phyloP scores from a whole-genome alignment of 1,140 invertebrate species.

The Achroia grisella region DNA sequence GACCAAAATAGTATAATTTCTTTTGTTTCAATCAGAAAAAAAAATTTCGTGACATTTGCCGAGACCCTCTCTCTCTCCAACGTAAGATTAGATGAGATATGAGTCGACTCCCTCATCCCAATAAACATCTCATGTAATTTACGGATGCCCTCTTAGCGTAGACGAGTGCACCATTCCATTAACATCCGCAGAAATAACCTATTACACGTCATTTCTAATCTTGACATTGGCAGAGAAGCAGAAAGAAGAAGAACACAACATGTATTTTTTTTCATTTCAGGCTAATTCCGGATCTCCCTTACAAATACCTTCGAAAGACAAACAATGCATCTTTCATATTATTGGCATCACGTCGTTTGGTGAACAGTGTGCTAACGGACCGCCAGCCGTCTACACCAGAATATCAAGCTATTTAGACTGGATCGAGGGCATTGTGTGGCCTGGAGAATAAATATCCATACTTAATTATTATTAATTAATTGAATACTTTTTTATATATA shows the following conservation, averaged over 20 bases:
- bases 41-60: constrained; percentile 1
- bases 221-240: too few species aligned
- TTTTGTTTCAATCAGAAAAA: too few species aligned
- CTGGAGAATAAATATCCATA: constrained; percentile 35
- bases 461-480: too few species aligned
- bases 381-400: constrained; percentile 80
- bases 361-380: constrained; percentile 71
- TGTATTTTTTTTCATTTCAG: constrained; percentile 46
- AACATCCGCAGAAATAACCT: too few species aligned
- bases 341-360: constrained; percentile 78
- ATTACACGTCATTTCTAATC: too few species aligned
- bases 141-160: too few species aligned
- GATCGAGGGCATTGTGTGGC: constrained; percentile 79
- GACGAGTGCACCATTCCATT: too few species aligned
- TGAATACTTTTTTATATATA: too few species aligned
- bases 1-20: too few species aligned
- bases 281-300: constrained; percentile 80
- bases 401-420: constrained; percentile 80
- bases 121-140: too few species aligned
- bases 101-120: constrained; percentile 1
- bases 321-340: constrained; percentile 72
- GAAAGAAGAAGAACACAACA: neutral
- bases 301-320: constrained; percentile 63
- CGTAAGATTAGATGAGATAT: constrained; percentile 2
- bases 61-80: neutral